Base-by-base conservation (phyloP, 35 echinoderm and acorn worm species). In the Eucidaris tribuloides region DNA sequence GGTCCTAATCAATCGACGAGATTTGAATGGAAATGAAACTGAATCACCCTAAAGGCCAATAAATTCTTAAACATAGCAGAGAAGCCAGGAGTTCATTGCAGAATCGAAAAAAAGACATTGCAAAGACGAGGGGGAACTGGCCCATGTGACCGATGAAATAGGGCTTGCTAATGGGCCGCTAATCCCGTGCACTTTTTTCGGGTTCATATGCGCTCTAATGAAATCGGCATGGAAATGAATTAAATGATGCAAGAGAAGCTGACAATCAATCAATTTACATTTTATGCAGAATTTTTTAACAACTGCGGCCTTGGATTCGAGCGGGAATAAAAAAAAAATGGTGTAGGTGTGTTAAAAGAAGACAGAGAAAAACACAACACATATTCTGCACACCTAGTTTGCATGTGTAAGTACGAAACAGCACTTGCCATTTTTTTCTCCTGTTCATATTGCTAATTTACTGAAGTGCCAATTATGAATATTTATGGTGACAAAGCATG, bases 191-290 rank as follows among this genome's bases (percentile, higher is more conserved):
- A 74, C 68, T 74, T 74, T 74, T 74, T 38, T 38, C 38, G 68
- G 68, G 68, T 74, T 74, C 68, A 74, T 74, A 36, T 74, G 35
- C 41, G 68, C 68, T 74, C 34, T 74, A 74, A 74, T 74, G 68
- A 74, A 74, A 74, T 74, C 68, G 68, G 68, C 68, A 42, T 74
- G 68, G 68, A 74, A 74, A 74, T 74, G 68, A 74, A 74, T 74
- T 74, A 74, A 74, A 74, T 74, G 68, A 74, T 74, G 68, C 68
- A 74, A 74, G 68, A 74, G 68, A 74, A 74, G 35, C 68, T 74
- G 68, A 74, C 68, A 40, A 74, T 74, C 68, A 74, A 74, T 74
- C 68, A 74, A 74, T 74, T 74, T 74, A 36, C 37, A 74, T 74
- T 74, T 74, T 74, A 74, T 74, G 68, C 68, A 74, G 68, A 74